phyloP scores from a whole-genome alignment of 2,113 vertebrate species.

The Apodemus speciosus region DNA sequence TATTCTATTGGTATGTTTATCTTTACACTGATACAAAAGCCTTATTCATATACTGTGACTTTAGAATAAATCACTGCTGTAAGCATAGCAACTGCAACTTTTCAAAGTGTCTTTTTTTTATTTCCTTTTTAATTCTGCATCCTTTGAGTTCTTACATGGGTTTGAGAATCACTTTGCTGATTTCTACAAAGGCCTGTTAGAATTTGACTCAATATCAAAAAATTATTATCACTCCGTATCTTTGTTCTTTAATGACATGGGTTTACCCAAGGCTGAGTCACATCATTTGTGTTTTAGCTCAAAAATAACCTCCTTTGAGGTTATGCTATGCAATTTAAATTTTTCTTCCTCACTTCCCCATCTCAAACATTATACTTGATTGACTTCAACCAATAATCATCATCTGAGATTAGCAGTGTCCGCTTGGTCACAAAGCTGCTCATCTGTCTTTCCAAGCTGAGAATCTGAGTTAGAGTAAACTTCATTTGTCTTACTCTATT shows the following conservation, averaged over 20 bases:
- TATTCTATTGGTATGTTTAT: not conserved
- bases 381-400: slow-evolving; percentile 27
- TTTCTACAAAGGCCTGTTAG: not conserved
- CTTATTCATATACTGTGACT: not conserved
- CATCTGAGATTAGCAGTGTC: slow-evolving; percentile 43
- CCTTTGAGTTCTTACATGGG: not conserved
- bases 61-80: not conserved
- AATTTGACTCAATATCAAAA: slow-evolving; percentile 6
- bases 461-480: not conserved
- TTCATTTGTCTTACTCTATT: not conserved
- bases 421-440: slow-evolving; percentile 52
- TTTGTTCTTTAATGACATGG: not conserved
- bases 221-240: not conserved
- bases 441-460: slow-evolving; percentile 15
- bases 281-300: not conserved
- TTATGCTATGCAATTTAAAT: slow-evolving; percentile 25
- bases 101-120: not conserved
- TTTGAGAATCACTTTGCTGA: slow-evolving; percentile 3
- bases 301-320: slow-evolving; percentile 6
- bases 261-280: not conserved
- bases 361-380: slow-evolving; percentile 23
- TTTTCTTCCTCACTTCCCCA: not conserved
- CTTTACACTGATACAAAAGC: not conserved
- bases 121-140: not conserved
- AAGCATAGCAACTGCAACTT: slow-evolving; percentile 14